Percentiles rank a stretch among this genome's conserved stretches.
phyloP scores from a whole-genome alignment of 2,113 vertebrate species.

The Gobio gobio region DNA sequence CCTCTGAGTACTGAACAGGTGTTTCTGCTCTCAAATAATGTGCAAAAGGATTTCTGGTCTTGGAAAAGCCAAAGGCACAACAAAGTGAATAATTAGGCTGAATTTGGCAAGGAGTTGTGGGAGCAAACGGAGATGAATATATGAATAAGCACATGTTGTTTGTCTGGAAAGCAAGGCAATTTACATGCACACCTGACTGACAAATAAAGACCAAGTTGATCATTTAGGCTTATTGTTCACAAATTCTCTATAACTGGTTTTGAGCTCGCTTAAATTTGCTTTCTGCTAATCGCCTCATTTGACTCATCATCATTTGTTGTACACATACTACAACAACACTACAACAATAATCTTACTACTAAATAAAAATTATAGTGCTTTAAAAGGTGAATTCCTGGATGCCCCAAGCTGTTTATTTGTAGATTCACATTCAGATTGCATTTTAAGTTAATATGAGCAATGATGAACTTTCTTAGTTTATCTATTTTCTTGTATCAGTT shows the following conservation, averaged over 20 bases:
- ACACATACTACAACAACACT: background rate
- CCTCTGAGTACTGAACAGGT: conserved; percentile 15
- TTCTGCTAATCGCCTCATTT: background rate
- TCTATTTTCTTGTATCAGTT: too few relatives aligned
- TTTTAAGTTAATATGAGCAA: too few relatives aligned
- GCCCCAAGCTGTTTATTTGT: background rate
- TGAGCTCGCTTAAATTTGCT: background rate
- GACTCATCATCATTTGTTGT: too few relatives aligned
- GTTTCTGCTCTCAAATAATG: conserved; percentile 11
- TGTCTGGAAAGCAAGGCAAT: conserved; percentile 41
- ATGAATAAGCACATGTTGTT: conserved; percentile 51
- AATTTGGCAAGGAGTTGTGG: conserved; percentile 35
- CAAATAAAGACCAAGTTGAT: conserved; percentile 53
- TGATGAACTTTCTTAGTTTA: too few relatives aligned
- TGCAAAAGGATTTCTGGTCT: conserved; percentile 4
- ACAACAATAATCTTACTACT: background rate
- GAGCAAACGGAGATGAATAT: conserved; percentile 49
- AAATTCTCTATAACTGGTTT: background rate
- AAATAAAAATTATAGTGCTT: background rate
- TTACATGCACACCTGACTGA: conserved; percentile 41
- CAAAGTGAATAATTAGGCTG: conserved; percentile 36
- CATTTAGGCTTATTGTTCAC: conserved; percentile 45
- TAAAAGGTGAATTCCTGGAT: background rate
- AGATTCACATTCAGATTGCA: too few relatives aligned
- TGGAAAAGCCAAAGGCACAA: conserved; percentile 21